Evolutionary conservation across 2,888 invertebrate species (phyloP).

Genomic region (Athrips mouffetella): DNA sequence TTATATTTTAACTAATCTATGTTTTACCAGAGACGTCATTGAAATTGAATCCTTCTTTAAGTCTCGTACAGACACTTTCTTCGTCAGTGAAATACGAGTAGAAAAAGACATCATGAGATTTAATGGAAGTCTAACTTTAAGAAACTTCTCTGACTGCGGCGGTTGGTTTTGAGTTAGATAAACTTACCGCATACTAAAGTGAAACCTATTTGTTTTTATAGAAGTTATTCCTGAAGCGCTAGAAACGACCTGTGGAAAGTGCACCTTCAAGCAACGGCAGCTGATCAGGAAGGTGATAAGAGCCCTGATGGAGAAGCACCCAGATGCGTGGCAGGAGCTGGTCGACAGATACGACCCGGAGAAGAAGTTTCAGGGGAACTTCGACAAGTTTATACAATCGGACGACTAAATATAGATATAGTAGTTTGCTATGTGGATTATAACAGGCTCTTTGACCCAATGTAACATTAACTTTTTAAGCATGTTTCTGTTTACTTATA

Average conservation of each 20-base stretch:
- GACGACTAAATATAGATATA: constrained; percentile 36
- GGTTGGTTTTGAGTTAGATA: too few species aligned
- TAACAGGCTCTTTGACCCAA: background rate
- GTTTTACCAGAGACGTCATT: too few species aligned
- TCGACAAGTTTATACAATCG: constrained; percentile 65
- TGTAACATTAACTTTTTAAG: too few species aligned
- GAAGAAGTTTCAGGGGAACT: constrained; percentile 79
- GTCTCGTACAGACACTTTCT: too few species aligned
- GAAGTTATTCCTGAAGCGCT: constrained; percentile 84
- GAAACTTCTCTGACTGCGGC: too few species aligned
- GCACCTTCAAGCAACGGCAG: constrained; percentile 81
- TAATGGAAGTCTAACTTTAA: too few species aligned
- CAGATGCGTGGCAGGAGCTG: constrained; percentile 81
- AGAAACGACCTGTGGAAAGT: constrained; percentile 82
- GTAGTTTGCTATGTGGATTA: background rate
- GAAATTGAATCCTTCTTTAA: too few species aligned
- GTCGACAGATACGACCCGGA: constrained; percentile 84
- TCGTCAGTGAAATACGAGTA: too few species aligned
- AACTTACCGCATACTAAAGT: too few species aligned
- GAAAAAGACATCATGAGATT: too few species aligned
- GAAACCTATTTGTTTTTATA: constrained; percentile 41
- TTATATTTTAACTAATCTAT: too few species aligned
- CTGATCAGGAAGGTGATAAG: constrained; percentile 79
- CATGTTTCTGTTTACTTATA: too few species aligned
- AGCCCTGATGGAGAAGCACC: constrained; percentile 81